Percentiles rank a stretch among this genome's conserved stretches.
Evolutionary conservation across 53 echinoderm and acorn worm species (phyloP).

Genomic region (Crossaster papposus): DNA sequence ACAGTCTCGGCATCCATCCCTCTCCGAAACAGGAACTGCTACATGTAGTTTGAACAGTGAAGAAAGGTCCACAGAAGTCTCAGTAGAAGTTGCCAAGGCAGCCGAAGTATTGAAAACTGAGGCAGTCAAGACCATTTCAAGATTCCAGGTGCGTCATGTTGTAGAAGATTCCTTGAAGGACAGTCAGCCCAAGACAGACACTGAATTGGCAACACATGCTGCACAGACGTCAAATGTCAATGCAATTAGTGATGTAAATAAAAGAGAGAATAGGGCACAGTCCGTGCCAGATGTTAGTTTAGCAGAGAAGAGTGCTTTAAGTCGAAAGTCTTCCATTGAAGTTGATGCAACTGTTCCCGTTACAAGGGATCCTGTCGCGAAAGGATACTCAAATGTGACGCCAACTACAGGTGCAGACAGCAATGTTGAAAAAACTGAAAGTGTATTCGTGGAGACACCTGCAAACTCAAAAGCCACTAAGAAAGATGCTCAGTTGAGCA

Average conservation of each 20-base stretch:
- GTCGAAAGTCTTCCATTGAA: constrained; percentile 63
- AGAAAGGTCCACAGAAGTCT: constrained; percentile 9
- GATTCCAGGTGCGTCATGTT: constrained; percentile 52
- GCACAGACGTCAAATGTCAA: constrained; percentile 27
- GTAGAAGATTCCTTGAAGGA: constrained; percentile 44
- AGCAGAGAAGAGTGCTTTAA: constrained; percentile 46
- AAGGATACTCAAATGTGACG: constrained; percentile 36
- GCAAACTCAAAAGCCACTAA: constrained; percentile 12
- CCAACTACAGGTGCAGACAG: constrained; percentile 7
- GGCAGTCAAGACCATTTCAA: constrained; percentile 45
- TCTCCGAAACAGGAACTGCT: neutral
- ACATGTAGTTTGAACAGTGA: neutral
- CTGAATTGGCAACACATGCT: constrained; percentile 25
- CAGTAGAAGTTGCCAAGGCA: constrained; percentile 38
- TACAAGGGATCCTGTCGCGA: constrained; percentile 38
- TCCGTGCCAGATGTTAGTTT: constrained; percentile 41
- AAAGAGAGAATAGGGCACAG: constrained; percentile 39
- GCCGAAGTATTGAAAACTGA: constrained; percentile 44
- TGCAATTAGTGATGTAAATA: constrained; percentile 48
- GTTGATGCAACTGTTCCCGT: constrained; percentile 54
- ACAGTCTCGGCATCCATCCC: neutral
- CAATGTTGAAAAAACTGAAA: constrained; percentile 30
- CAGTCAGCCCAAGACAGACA: constrained; percentile 32
- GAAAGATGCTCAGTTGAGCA: neutral
- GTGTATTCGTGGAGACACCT: neutral